Evolutionary conservation across 2,113 vertebrate genomes (phyloP).

Genomic region (Acinonyx jubatus): DNA sequence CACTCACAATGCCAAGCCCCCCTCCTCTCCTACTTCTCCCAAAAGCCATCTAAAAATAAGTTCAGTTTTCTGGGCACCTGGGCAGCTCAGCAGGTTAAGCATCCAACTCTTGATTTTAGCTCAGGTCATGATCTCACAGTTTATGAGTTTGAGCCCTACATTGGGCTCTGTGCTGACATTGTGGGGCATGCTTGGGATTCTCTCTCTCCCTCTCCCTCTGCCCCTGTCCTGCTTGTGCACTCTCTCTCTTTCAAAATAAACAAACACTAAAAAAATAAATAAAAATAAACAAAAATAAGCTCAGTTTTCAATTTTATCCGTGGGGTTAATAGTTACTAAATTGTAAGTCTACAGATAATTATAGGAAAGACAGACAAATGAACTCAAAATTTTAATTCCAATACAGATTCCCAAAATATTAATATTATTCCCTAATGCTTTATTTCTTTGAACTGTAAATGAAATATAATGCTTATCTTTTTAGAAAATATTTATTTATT

Average conservation of each 20-base stretch:
- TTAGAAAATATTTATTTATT: no score
- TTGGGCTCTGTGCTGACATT: no score
- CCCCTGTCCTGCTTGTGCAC: no score
- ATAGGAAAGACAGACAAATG: background rate
- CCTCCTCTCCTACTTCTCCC: background rate
- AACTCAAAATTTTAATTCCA: slow-evolving; percentile 14
- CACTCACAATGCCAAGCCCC: background rate
- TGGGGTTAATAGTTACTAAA: background rate
- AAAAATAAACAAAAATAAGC: background rate
- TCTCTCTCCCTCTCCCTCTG: no score
- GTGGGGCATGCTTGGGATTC: no score
- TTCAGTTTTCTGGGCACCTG: no score
- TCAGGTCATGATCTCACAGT: no score
- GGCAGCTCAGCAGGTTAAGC: no score
- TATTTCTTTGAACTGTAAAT: background rate
- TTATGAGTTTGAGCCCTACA: no score
- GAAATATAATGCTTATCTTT: background rate
- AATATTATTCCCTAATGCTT: background rate
- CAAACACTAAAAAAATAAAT: no score
- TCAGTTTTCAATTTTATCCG: background rate
- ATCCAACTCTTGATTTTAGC: no score
- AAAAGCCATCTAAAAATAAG: background rate
- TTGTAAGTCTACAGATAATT: background rate
- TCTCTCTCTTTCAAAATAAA: no score
- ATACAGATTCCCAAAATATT: background rate